Base-by-base conservation (phyloP, 2,797 vertebrate genomes). In the Sebastes matsubarae region DNA sequence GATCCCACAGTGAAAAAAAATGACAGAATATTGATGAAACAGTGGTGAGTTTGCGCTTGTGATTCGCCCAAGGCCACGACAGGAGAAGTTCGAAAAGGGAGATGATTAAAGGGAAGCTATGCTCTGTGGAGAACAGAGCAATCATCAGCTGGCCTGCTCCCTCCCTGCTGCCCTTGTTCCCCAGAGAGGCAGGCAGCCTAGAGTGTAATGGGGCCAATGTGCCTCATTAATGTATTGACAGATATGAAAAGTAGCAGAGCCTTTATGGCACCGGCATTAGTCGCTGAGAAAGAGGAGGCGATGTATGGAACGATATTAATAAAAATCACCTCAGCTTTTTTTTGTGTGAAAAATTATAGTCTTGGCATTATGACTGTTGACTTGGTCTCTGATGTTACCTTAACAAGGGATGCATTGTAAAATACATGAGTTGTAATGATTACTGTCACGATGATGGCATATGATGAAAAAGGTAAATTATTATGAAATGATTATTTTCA, bases 11-110 rank as follows among this genome's bases (percentile, higher is more conserved):
- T 74, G 77, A 82, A 66, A 71, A 64, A 71, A 92, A 92, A 89
- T 84, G 92, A 93, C 90, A 94, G 89, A 91, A 93, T 92, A 94
- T 93, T 94, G 93, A 95, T 94, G 94, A 94, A 94, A 92, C 86
- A 42, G 80, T 68, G 54, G 90, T 72, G 84, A 89, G 90, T 93
- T 92, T 86, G 91, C 38, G 75, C 82, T 55, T 70, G 86, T 81
- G 84, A 90, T 86, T 92, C 2, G 88, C 93, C 91, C 75, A 7
- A 64, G 94, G 94, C 92, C 78, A 92, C 20, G 59, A 86, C 86
- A 81, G 72, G 70, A 89, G 80, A 92, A 90, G 92, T 92, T 93
- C 89, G 87, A 90, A 90, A 90, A 87, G 79, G 82, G 88, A 87
- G 90, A 94, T 95, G 94, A 95, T 95, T 95, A 95, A 94, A 95